Conservation (phyloP, 2,113 vertebrate species). For the Dryoscopus gambensis region DNA sequence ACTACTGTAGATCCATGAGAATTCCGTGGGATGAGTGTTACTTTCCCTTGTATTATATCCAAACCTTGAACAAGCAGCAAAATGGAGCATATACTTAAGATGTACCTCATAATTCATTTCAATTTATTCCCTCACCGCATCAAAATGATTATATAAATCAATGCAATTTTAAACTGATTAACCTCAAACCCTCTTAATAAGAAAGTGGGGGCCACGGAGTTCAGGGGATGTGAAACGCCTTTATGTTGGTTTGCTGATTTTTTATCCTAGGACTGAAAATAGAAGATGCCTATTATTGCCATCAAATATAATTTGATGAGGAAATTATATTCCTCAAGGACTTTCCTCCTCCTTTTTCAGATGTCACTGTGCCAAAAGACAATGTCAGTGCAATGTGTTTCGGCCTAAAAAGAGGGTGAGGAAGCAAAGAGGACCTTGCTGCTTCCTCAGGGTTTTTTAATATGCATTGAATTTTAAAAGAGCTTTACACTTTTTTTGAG, state of each 20-base stretch:
- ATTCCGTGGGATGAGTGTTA: neutral
- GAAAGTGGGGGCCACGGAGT: neutral
- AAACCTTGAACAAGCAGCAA: neutral
- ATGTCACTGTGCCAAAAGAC: neutral
- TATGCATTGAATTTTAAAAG: neutral
- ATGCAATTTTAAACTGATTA: conserved; percentile 46
- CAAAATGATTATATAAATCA: conserved; percentile 40
- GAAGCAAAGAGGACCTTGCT: neutral
- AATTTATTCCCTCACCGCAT: neutral
- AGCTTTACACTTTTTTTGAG: neutral
- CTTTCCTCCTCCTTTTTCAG: neutral
- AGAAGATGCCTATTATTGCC: neutral
- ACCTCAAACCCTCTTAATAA: conserved; percentile 36
- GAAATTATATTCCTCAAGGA: neutral
- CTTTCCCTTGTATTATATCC: neutral
- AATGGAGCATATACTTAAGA: neutral
- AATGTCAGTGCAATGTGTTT: neutral
- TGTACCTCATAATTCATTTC: neutral
- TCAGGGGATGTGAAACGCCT: neutral
- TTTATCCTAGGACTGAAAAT: neutral
- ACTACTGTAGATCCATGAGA: neutral
- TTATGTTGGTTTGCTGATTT: neutral
- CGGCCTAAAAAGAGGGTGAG: neutral
- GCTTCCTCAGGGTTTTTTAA: neutral
- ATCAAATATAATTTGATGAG: neutral